Conservation (phyloP, 1,140 invertebrate genomes). For the Subanguina moxae region DNA sequence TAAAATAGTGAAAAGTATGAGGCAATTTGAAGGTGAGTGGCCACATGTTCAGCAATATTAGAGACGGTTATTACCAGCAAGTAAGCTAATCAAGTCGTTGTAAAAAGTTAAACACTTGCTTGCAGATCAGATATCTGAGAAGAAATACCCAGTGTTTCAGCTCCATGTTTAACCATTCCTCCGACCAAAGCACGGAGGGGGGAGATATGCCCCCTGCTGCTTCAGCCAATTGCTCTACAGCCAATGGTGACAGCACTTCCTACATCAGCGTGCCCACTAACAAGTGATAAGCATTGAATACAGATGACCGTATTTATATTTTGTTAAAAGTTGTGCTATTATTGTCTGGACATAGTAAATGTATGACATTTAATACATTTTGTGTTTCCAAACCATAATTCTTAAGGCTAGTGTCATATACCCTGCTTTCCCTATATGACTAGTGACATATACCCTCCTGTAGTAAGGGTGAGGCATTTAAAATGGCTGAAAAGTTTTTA, state of each 20-base stretch:
- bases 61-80: constrained; percentile 41
- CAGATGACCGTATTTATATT: too few species aligned
- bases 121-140: constrained; percentile 7
- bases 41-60: constrained; percentile 39
- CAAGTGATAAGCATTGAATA: not conserved
- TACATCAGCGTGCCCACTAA: not conserved
- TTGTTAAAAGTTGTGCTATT: too few species aligned
- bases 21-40: too few species aligned
- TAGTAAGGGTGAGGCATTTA: too few species aligned
- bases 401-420: too few species aligned
- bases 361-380: too few species aligned
- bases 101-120: not conserved
- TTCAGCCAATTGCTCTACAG: not conserved
- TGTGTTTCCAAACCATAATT: too few species aligned
- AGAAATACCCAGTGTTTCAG: constrained; percentile 7
- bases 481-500: too few species aligned
- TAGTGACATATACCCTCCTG: too few species aligned
- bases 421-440: too few species aligned
- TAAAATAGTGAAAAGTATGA: too few species aligned
- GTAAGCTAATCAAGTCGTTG: not conserved
- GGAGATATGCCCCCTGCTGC: not conserved
- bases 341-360: too few species aligned
- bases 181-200: constrained; percentile 7
- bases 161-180: constrained; percentile 3
- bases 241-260: not conserved